Evolutionary conservation across 2,113 vertebrate species (phyloP), one percentile per base, ranked within the genome.

Genomic region (Dendropsophus ebraccatus): DNA sequence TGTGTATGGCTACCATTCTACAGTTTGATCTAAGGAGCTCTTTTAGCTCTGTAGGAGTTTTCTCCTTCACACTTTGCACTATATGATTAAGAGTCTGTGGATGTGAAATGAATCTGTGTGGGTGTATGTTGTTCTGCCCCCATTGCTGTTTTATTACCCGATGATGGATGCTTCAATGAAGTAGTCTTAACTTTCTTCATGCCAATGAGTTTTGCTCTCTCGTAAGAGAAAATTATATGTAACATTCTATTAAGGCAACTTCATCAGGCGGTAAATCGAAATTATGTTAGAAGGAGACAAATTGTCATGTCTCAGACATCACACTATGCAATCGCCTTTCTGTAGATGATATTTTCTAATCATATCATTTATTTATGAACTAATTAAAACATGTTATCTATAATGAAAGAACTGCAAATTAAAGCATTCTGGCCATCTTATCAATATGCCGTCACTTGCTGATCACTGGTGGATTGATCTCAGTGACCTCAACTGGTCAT

Each of bases 91-190:
- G 16, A 47, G 41, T 1, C 72, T 47, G n/a, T 74, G 23, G 41
- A 49, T 74, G 72, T 74, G 41, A 74, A 47, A 74, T 23, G 19
- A 45, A 7, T 74, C n/a, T 25, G 72, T 25, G 41, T 74, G 72
- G 72, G 72, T 47, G 72, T 13, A 16, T 25, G 23, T 14, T 47
- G 72, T 74, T 25, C 41, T 7, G 41, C 72, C 41, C 72, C n/a
- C 67, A 21, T 70, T 47, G 45, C 72, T 49, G 11, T 45, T 49
- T 74, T 49, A 5, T 12, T 41, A 47, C 5, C 30, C 1, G 23
- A 74, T 73, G 72, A 74, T 74, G 17, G 41, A 74, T 74, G 23
- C 25, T 74, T 25, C n/a, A 21, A 74, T 74, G 12, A 74, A 49
- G 72, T 49, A 74, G 23, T 35, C 41, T 49, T 25, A 47, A 16